Evolutionary conservation across 1,140 invertebrate genomes (phyloP), one percentile per base, ranked within the genome.

Genomic region (Proales similis): DNA sequence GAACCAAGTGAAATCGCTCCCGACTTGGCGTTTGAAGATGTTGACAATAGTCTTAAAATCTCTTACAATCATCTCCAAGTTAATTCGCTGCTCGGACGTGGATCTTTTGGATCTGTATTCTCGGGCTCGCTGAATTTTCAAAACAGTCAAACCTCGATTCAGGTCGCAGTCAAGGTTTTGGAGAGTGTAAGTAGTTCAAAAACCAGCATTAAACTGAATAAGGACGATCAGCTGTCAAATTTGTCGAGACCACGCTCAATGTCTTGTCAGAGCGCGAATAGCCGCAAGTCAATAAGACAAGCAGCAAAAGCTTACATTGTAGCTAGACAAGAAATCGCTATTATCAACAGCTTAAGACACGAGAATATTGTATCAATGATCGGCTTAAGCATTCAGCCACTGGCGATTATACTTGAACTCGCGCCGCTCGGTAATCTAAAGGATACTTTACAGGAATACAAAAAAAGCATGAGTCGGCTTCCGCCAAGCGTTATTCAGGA

Each of bases 51-150:
- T 60, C 77, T 90, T 0, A 86, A 93, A 39, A 82, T 70, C 6
- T 33, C 83, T 65, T 81, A 85, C 33, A 85, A 90, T 38, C 82
- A 84, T 63, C 82, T 97, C 3, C 82, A 83, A 30, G 77, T 85
- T 48, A 87, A 86, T 0, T 82, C 63, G 78, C 90, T 70, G 75
- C 68, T 93, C n/a, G 94, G 94, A 0, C 82, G 90, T 30, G 94
- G 94, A 0, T 91, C 91, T 0, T 98, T 97, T 79, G 93, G 94
- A 1, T 92, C 94, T 72, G 94, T 98, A 1, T 93, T 92, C 71
- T 84, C 85, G 70, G 90, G 81, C 14, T 81, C 80, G 2, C 86
- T 86, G 73, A 82, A 83, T 62, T 67, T 83, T 73, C 81, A 64
- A 72, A 75, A 7, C 77, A 43, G 20, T 29, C 32, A 32, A 12